Percentiles rank a stretch among this genome's conserved stretches.
phyloP scores from a whole-genome alignment of 2,113 vertebrate genomes.

The Tupaia chinensis region DNA sequence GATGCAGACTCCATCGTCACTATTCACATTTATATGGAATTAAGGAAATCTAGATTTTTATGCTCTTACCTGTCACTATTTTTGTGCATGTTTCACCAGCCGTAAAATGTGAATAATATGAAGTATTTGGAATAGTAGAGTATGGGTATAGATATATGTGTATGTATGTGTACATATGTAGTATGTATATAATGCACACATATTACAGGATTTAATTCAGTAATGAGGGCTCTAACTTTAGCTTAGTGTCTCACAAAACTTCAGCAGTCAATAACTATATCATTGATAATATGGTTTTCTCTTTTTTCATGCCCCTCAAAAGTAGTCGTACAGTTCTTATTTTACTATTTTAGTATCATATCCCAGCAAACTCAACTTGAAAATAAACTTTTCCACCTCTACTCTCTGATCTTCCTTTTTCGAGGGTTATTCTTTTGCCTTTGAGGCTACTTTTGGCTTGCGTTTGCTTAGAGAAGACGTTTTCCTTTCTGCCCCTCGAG shows the following conservation, averaged over 20 bases:
- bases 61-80: not conserved
- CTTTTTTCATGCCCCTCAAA: not conserved
- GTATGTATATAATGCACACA: not conserved
- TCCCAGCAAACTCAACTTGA: not conserved
- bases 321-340: not conserved
- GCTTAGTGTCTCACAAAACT: not conserved
- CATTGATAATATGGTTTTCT: not conserved
- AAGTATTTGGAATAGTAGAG: not conserved
- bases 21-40: not conserved
- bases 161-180: not conserved
- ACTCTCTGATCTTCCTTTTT: not conserved
- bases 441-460: not conserved
- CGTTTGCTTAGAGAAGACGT: not conserved
- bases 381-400: not conserved
- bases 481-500: not conserved
- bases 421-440: not conserved
- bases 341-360: not conserved
- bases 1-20: too few relatives aligned
- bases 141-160: not conserved
- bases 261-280: not conserved
- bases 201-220: conserved; percentile 9
- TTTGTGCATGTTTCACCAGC: not conserved
- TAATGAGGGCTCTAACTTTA: not conserved
- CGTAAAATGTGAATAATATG: conserved; percentile 1
- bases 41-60: not conserved